Evolutionary conservation across 1,140 invertebrate species (phyloP).

Genomic region (Amyelois transitella): DNA sequence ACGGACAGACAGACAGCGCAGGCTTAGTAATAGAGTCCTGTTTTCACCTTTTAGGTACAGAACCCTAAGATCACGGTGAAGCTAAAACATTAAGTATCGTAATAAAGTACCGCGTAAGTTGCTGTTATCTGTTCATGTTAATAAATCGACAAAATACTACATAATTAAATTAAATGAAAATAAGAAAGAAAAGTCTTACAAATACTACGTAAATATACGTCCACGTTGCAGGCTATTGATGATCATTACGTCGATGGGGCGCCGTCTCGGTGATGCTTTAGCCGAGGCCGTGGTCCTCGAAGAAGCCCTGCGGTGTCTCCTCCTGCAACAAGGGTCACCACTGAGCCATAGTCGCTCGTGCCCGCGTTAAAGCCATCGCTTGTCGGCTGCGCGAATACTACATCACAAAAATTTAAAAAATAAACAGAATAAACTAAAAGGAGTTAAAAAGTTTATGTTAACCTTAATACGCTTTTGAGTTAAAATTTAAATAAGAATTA

Average conservation of each 20-base stretch:
- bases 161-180: not conserved
- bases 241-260: slow-evolving; percentile 10
- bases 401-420: not conserved
- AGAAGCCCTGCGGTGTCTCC: slow-evolving; percentile 98
- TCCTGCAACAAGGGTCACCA: slow-evolving; percentile 87
- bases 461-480: too few species aligned
- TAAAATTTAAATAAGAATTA: too few species aligned
- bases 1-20: too few species aligned
- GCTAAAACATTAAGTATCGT: too few species aligned
- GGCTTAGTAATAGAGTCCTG: too few species aligned
- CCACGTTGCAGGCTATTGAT: not conserved
- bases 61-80: too few species aligned
- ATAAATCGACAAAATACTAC: not conserved
- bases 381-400: slow-evolving; percentile 33
- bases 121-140: too few species aligned
- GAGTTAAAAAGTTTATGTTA: not conserved
- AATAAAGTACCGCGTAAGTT: too few species aligned
- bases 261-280: slow-evolving; percentile 73
- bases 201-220: not conserved
- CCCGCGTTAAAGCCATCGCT: slow-evolving; percentile 64
- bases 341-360: slow-evolving; percentile 70
- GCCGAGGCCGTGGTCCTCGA: slow-evolving; percentile 98
- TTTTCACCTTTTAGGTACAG: too few species aligned
- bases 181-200: not conserved
- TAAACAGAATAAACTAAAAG: not conserved